Percentiles rank a stretch among this genome's conserved stretches.
phyloP scores from a whole-genome alignment of 2,113 vertebrate species.

The Dasyurus viverrinus region DNA sequence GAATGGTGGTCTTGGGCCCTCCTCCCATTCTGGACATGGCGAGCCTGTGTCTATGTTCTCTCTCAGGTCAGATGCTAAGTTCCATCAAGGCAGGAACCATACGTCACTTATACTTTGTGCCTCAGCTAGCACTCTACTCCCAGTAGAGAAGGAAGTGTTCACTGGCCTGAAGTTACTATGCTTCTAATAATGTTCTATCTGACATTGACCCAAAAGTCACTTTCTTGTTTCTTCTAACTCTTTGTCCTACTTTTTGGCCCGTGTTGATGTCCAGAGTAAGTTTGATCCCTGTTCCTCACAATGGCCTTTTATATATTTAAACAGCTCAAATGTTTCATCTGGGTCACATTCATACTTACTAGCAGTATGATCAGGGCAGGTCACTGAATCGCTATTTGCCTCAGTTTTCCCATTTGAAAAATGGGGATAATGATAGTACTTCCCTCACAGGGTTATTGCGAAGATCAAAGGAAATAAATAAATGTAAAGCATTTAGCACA shows the following conservation, averaged over 20 bases:
- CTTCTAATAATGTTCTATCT: too few species aligned
- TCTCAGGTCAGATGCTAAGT: neutral
- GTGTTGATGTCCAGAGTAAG: too few species aligned
- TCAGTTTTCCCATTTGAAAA: neutral
- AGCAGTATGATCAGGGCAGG: neutral
- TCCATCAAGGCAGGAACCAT: neutral
- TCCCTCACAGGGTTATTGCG: neutral
- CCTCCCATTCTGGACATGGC: too few species aligned
- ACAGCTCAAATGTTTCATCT: neutral
- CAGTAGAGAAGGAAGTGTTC: too few species aligned
- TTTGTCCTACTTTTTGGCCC: neutral
- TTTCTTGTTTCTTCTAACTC: neutral
- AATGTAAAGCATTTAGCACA: neutral
- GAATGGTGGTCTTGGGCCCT: neutral
- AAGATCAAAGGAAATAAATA: neutral
- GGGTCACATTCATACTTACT: neutral
- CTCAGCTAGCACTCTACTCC: neutral
- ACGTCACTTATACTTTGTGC: neutral
- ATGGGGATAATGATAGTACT: neutral
- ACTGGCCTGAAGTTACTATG: neutral
- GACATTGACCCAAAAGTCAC: too few species aligned
- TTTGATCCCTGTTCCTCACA: neutral
- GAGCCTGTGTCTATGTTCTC: neutral
- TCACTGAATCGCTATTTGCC: neutral
- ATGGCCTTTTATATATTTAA: neutral